These are phyloP conservation scores for Acrocephalus kingi DNA, from an alignment of 2,113 vertebrate genomes.

Conservation along the genomic window DNA sequence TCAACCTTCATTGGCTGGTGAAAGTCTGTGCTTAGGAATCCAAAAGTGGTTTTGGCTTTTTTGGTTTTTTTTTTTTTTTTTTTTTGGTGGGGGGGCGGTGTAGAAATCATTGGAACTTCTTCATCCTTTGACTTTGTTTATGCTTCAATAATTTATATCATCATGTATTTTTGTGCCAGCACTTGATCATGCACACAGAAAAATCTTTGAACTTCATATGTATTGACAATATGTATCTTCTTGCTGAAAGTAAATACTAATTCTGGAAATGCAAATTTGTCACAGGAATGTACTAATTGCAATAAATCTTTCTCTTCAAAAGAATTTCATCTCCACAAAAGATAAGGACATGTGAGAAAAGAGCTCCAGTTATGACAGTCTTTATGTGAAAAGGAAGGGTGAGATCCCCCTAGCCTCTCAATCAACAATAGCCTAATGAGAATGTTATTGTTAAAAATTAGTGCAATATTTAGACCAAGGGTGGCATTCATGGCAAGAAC, in stretches of 20 bases:
- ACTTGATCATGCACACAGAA: background rate
- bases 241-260: background rate
- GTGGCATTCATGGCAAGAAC: background rate
- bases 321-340: background rate
- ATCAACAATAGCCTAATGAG: background rate
- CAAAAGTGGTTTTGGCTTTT: background rate
- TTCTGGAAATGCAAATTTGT: background rate
- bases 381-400: background rate
- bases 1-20: background rate
- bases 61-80: too few relatives aligned
- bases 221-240: background rate
- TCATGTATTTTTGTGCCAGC: background rate
- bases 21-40: background rate
- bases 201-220: background rate
- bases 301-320: background rate
- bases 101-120: background rate
- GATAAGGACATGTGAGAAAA: background rate
- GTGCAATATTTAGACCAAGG: background rate
- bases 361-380: background rate
- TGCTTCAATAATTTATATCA: background rate
- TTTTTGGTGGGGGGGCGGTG: background rate
- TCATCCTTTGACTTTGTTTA: background rate
- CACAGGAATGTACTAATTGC: background rate
- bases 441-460: background rate
- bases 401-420: background rate